Evolutionary conservation across 2,797 vertebrate species (phyloP).

Genomic region (Notoglanidium macrostoma): DNA sequence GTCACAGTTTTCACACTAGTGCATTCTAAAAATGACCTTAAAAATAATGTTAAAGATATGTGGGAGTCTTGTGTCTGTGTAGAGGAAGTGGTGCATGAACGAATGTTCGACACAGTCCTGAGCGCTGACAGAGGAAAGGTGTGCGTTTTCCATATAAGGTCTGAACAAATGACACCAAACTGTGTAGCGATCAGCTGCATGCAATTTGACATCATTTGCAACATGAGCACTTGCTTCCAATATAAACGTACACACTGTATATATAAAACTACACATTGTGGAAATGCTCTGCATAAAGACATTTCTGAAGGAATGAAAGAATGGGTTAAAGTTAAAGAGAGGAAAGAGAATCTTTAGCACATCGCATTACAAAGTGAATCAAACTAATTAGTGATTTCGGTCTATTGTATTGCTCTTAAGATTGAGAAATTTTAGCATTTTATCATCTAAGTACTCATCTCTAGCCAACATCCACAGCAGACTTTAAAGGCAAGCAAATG

Average conservation of each 20-base stretch:
- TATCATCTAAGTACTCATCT: neutral
- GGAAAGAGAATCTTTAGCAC: neutral
- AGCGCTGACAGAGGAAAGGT: constrained; percentile 17
- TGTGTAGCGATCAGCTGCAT: neutral
- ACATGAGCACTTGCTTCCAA: neutral
- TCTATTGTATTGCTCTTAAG: no score
- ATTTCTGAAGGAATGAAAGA: neutral
- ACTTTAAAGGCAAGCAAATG: neutral
- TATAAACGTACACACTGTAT: neutral
- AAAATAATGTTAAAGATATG: neutral
- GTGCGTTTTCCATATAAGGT: neutral
- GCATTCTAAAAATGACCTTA: neutral
- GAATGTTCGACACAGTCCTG: constrained; percentile 31
- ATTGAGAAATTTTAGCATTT: neutral
- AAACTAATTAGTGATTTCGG: neutral
- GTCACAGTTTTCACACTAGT: neutral
- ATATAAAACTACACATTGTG: neutral
- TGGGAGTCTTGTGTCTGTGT: neutral
- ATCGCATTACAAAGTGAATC: neutral
- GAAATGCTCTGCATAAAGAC: neutral
- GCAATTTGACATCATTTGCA: neutral
- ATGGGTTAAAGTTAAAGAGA: neutral
- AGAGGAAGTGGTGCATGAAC: constrained; percentile 42
- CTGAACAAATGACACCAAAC: neutral
- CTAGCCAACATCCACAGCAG: neutral